Evolutionary conservation across 2,113 vertebrate species (phyloP), one percentile per base, ranked within the genome.

Genomic region (Bucco capensis): DNA sequence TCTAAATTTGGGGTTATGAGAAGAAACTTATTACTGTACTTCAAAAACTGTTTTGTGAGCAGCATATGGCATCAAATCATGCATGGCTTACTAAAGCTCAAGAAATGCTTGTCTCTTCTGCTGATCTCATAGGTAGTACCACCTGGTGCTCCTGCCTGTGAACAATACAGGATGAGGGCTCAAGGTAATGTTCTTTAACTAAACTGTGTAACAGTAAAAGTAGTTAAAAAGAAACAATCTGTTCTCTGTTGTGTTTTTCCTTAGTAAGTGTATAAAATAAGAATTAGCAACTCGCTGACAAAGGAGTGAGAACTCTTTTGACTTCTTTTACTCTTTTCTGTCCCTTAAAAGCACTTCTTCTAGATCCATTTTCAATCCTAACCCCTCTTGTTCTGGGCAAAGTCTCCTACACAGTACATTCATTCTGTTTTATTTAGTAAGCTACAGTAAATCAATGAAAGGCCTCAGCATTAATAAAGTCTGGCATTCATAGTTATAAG

Each of bases 391-490:
- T 57, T 89, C 33, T 94, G 25, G 31, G 24, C 30, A 60, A 77
- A 90, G 35, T 30, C 40, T 85, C 6, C 2, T 33, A 37, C 31
- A 35, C 19, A 77, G 38, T 83, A 35, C 30, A 47, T 79, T 88
- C 3, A 19, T 91, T 73, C 67, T 89, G 33, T 72, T 88, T 76
- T 80, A 54, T 80, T 83, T 91, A 77, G 35, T 37, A 90, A 92
- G 58, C 23, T 89, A 50, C 58, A 92, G 77, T 60, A 84, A 93
- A 92, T 93, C 83, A 89, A 54, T 87, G 71, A 70, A 77, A 65
- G 9, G 8, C 19, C 23, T 89, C 3, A 8, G 76, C 64, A 54
- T 66, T 87, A 82, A 85, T 80, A 44, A 2, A 75, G 25, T 65
- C 19, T 57, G 61, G 12, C 19, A 47, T 54, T 74, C 47, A 69